phyloP scores from a whole-genome alignment of 2,113 vertebrate species.

The Oncorhynchus gorbuscha region DNA sequence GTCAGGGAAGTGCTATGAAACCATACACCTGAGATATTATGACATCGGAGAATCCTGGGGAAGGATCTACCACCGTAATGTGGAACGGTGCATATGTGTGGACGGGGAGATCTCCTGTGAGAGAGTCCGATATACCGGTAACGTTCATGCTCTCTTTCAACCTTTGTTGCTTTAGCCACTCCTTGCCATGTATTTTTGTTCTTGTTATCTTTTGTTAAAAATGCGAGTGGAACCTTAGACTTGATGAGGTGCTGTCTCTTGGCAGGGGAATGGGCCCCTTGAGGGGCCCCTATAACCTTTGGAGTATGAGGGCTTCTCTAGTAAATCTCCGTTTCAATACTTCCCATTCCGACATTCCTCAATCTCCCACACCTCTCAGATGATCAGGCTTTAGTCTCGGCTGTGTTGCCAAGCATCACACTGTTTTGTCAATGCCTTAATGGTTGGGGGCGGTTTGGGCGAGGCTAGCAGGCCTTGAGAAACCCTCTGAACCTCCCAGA shows the following conservation, averaged over 20 bases:
- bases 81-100: slow-evolving; percentile 81
- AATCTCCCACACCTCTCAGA: slow-evolving; percentile 7
- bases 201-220: slow-evolving; percentile 24
- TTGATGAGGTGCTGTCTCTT: neutral
- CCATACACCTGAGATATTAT: slow-evolving; percentile 79
- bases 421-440: slow-evolving; percentile 6
- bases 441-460: too few species aligned
- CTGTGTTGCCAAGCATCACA: too few species aligned
- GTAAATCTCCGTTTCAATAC: too few species aligned
- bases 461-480: neutral
- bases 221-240: slow-evolving; percentile 20
- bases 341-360: neutral
- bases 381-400: slow-evolving; percentile 11
- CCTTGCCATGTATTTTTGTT: slow-evolving; percentile 1
- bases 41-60: slow-evolving; percentile 81
- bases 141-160: neutral
- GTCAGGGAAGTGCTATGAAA: slow-evolving; percentile 88
- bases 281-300: too few species aligned
- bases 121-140: slow-evolving; percentile 74
- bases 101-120: slow-evolving; percentile 63
- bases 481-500: neutral
- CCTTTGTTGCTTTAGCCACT: slow-evolving; percentile 8
- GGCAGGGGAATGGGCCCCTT: neutral
- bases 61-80: slow-evolving; percentile 75
- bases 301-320: too few species aligned